Evolutionary conservation across 2,113 vertebrate genomes (phyloP).

Genomic region (Heterotilapia buettikoferi): DNA sequence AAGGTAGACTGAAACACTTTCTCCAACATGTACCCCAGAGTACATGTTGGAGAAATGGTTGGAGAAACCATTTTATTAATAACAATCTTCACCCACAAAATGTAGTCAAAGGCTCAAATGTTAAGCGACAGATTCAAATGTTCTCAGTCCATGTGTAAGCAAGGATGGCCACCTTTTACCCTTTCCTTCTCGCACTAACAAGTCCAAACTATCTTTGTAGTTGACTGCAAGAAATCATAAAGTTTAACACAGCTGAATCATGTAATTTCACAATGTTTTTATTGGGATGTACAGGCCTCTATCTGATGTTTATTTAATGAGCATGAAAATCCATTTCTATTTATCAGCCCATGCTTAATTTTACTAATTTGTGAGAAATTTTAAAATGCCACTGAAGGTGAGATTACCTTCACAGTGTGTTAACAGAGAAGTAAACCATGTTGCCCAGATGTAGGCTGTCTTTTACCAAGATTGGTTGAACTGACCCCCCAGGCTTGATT

Average conservation of each 20-base stretch:
- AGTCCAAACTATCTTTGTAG: background rate
- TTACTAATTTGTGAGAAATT: background rate
- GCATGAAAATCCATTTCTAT: background rate
- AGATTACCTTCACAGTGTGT: background rate
- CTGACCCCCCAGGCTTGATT: background rate
- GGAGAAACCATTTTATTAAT: accelerated
- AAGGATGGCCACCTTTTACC: background rate
- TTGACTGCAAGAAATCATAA: background rate
- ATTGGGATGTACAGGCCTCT: background rate
- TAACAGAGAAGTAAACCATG: background rate
- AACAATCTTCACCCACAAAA: background rate
- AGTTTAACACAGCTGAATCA: background rate
- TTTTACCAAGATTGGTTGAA: background rate
- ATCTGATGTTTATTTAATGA: background rate
- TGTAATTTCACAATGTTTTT: background rate
- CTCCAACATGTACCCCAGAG: background rate
- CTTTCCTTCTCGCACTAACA: background rate
- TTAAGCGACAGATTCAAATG: background rate
- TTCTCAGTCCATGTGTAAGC: accelerated
- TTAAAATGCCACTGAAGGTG: background rate
- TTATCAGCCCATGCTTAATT: background rate
- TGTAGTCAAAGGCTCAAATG: background rate
- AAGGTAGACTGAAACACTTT: background rate
- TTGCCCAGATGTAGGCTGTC: background rate
- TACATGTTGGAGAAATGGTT: background rate